A percentile compares a stretch with the other conserved stretches of the same genome.
Evolutionary conservation across 2,113 vertebrate genomes (phyloP).

Genomic region (Tamias sibiricus): DNA sequence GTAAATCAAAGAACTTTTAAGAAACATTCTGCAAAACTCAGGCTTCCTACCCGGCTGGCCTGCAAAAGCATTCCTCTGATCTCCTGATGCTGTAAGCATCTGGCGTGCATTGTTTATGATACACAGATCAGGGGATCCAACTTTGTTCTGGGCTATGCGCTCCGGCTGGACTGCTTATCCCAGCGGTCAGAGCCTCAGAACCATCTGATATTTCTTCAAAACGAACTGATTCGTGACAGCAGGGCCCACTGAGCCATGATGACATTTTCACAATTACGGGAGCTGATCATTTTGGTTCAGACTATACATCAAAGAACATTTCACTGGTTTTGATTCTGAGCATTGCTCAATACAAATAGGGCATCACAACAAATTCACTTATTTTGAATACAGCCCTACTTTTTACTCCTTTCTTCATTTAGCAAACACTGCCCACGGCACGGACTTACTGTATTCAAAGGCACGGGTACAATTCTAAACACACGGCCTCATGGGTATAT

Average conservation of each 20-base stretch:
- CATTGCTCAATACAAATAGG: neutral
- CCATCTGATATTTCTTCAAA: neutral
- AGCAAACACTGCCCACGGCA: neutral
- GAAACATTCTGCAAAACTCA: neutral
- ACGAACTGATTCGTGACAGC: neutral
- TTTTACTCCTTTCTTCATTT: neutral
- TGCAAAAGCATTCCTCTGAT: neutral
- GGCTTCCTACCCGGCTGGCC: neutral
- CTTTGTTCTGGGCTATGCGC: neutral
- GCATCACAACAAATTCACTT: neutral
- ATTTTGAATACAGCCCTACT: neutral
- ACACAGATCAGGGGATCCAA: neutral
- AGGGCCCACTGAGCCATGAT: neutral
- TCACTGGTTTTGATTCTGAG: neutral
- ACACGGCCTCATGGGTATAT: neutral
- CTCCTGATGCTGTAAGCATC: too few species aligned
- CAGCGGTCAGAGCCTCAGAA: neutral
- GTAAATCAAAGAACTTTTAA: neutral
- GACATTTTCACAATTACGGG: neutral
- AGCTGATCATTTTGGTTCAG: neutral
- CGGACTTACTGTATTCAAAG: neutral
- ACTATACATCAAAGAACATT: neutral
- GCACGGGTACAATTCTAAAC: neutral
- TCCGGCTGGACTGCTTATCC: too few species aligned
- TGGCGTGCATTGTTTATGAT: rapidly evolving